These are phyloP conservation scores for Chrysogorgia sp. DNA, from an alignment of 92 coral and sea anemone species.

Conservation along the genomic window DNA sequence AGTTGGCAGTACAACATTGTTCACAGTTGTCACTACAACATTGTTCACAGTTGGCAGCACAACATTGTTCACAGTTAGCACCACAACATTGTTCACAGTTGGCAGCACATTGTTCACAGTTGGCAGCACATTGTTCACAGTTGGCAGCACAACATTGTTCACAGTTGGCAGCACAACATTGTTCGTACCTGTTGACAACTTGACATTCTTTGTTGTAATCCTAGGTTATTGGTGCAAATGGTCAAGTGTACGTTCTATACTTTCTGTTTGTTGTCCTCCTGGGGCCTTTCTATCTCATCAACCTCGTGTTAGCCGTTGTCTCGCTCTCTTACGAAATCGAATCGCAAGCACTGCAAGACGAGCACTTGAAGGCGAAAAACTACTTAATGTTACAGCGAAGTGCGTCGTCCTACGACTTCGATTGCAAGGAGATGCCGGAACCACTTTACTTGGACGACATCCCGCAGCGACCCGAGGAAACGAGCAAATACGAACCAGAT, in stretches of 20 bases:
- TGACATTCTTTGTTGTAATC: background rate
- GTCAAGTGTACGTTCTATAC: constrained; percentile 89
- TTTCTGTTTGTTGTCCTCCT: constrained; percentile 91
- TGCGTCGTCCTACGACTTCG: constrained; percentile 91
- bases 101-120: too few species aligned
- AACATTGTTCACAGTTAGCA: too few species aligned
- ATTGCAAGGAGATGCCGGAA: constrained; percentile 76
- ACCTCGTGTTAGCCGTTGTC: constrained; percentile 97
- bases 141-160: too few species aligned
- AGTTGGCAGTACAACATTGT: too few species aligned
- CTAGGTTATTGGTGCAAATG: constrained; percentile 94
- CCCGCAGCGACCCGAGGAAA: constrained; percentile 61
- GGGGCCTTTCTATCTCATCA: constrained; percentile 97
- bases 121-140: too few species aligned
- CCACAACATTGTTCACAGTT: too few species aligned
- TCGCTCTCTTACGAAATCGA: constrained; percentile 96
- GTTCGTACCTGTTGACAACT: too few species aligned
- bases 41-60: too few species aligned
- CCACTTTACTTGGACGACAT: constrained; percentile 87
- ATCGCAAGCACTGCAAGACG: constrained; percentile 92
- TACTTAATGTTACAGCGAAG: constrained; percentile 77
- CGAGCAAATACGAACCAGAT: constrained; percentile 26
- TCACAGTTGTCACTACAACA: too few species aligned
- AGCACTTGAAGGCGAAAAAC: constrained; percentile 61
- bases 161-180: too few species aligned